phyloP scores from a whole-genome alignment of 2,797 vertebrate species.

The Dendrocincla tyrannina region DNA sequence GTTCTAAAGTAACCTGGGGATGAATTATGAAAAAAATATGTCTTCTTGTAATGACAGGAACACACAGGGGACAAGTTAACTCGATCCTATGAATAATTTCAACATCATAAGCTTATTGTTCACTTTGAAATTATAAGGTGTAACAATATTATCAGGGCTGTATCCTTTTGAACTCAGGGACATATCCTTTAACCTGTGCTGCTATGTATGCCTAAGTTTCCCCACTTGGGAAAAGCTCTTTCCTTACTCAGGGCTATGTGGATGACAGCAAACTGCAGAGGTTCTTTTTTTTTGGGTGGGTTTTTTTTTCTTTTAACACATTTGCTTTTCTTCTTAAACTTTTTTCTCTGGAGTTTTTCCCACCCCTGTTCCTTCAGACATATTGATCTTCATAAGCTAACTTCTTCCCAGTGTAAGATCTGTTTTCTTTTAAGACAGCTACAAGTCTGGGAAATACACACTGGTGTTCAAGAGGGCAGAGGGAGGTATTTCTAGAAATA shows the following conservation, averaged over 20 bases:
- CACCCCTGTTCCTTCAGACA: background rate
- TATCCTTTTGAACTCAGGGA: background rate
- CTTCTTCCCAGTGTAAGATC: background rate
- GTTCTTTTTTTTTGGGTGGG: too few relatives aligned
- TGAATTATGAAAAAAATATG: background rate
- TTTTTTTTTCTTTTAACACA: background rate
- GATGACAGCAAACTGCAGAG: background rate
- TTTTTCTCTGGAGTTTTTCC: background rate
- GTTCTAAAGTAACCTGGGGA: background rate
- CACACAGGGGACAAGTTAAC: background rate
- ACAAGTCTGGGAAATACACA: constrained; percentile 10
- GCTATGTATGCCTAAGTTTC: background rate
- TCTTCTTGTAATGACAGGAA: background rate
- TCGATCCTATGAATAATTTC: background rate
- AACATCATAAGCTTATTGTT: background rate
- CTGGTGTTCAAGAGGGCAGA: constrained; percentile 9
- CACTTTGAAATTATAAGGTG: background rate
- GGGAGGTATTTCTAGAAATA: constrained; percentile 29
- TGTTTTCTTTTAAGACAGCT: constrained; percentile 24
- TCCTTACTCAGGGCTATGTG: background rate
- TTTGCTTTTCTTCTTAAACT: background rate
- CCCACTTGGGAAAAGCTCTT: background rate
- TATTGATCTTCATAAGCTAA: constrained; percentile 6
- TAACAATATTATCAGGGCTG: background rate
- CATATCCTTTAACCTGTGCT: background rate